Evolutionary conservation across 2,113 vertebrate genomes (phyloP).

Genomic region (Prionailurus bengalensis): DNA sequence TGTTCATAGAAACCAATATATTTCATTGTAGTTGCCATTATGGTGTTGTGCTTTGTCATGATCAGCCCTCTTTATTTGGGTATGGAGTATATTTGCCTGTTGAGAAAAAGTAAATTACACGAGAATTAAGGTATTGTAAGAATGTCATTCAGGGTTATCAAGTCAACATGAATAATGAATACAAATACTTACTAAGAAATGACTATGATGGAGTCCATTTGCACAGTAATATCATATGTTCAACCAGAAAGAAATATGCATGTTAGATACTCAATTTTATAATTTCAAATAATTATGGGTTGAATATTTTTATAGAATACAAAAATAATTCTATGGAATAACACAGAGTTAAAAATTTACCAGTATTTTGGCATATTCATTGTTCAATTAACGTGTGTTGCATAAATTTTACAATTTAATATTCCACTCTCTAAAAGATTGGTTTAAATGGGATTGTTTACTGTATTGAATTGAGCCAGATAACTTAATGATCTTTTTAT

Average conservation of each 20-base stretch:
- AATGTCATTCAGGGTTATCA: neutral
- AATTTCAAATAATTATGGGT: neutral
- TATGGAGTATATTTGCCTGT: neutral
- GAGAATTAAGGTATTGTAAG: neutral
- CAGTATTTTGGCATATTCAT: neutral
- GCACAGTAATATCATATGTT: neutral
- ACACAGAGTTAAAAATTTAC: neutral
- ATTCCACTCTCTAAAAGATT: slow-evolving; percentile 33
- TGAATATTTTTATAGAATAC: neutral
- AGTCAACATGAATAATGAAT: neutral
- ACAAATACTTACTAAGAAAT: neutral
- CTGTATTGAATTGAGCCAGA: neutral
- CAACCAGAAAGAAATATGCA: neutral
- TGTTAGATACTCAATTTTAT: neutral
- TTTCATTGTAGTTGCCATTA: neutral
- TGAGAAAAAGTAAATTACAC: neutral
- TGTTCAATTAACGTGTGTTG: neutral
- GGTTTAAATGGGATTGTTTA: slow-evolving; percentile 53
- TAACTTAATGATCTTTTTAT: slow-evolving; percentile 59
- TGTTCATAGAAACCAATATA: neutral
- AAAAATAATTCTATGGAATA: slow-evolving; percentile 4
- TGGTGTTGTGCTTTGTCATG: neutral
- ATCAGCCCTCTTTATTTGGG: neutral
- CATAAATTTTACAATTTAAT: slow-evolving; percentile 28
- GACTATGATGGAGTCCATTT: neutral